Conservation (phyloP, 2,797 vertebrate species). For the Hirundo rustica region DNA sequence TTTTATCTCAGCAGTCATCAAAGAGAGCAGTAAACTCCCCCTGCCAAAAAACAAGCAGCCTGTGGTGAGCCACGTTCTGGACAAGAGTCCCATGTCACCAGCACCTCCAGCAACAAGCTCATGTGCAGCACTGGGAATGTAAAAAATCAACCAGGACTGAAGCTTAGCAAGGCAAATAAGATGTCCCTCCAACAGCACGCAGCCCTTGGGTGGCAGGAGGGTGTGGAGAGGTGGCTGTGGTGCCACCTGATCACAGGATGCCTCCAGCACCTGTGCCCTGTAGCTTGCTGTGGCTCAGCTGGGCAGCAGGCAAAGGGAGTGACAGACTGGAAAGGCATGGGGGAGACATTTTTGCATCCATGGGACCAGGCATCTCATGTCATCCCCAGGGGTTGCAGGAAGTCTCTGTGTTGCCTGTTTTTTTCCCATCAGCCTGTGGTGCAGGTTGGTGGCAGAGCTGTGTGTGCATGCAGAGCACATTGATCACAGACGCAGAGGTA, state of each 20-base stretch:
- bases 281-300: not conserved
- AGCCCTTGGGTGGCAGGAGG: not conserved
- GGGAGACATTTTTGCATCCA: not conserved
- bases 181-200: not conserved
- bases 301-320: not conserved
- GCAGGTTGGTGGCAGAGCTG: not conserved
- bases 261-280: fast-evolving
- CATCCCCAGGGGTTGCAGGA: not conserved
- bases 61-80: not conserved
- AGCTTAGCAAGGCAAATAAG: not conserved
- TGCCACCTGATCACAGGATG: not conserved
- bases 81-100: not conserved
- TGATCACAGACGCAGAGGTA: not conserved
- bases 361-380: not conserved
- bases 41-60: not conserved
- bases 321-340: not conserved
- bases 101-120: not conserved
- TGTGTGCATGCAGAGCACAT: not conserved
- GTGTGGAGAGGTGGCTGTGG: fast-evolving
- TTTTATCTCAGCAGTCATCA: not conserved
- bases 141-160: not conserved
- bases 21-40: not conserved
- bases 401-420: not conserved
- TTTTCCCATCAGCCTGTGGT: not conserved
- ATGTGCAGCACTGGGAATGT: not conserved